Evolutionary conservation across 2,113 vertebrate genomes (phyloP).

Genomic region (Calyptomena viridis): DNA sequence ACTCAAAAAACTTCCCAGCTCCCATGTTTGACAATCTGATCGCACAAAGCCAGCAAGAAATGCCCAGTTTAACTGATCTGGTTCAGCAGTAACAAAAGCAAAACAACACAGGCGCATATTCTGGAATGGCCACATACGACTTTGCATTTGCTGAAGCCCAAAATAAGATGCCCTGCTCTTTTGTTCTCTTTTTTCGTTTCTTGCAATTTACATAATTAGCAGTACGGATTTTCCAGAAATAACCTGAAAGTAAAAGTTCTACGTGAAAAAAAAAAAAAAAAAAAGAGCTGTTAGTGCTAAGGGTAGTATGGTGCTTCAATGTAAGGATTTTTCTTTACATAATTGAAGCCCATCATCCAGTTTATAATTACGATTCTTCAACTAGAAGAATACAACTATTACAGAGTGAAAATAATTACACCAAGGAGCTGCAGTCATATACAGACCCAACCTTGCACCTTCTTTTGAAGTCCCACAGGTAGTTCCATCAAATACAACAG

Average conservation of each 20-base stretch:
- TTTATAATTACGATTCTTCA: not conserved
- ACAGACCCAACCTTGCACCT: not conserved
- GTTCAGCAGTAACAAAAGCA: not conserved
- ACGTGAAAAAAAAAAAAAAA: not conserved
- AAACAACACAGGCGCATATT: not conserved
- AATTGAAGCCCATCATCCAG: not conserved
- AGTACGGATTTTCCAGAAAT: constrained; percentile 22
- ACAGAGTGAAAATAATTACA: not conserved
- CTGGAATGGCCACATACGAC: not conserved
- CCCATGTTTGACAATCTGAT: not conserved
- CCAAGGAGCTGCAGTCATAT: not conserved
- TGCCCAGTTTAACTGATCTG: not conserved
- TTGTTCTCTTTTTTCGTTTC: constrained; percentile 7
- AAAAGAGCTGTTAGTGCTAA: not conserved
- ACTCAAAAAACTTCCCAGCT: not conserved
- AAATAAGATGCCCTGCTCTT: constrained; percentile 14
- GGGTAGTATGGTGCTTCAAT: not conserved
- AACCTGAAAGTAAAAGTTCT: constrained; percentile 51
- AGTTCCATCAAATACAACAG: not conserved
- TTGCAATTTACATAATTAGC: constrained; percentile 38
- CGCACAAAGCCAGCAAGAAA: fast-evolving
- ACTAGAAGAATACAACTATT: not conserved
- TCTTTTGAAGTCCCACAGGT: not conserved
- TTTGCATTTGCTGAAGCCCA: constrained; percentile 14
- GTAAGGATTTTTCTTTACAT: not conserved